Evolutionary conservation across 2,113 vertebrate species (phyloP).

Genomic region (Setophaga coronata): DNA sequence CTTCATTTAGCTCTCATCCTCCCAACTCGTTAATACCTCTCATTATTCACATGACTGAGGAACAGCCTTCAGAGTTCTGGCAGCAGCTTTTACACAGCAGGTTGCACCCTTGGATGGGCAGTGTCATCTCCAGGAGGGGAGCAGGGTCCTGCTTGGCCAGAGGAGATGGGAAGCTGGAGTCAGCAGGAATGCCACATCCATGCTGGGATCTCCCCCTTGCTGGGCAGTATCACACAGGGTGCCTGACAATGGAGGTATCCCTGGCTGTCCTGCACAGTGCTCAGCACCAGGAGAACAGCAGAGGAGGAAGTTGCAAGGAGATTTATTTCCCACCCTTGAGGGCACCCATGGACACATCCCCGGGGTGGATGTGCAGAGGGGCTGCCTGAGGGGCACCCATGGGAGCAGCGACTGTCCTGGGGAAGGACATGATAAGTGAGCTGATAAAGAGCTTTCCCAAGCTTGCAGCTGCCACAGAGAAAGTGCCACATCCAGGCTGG

Average conservation of each 20-base stretch:
- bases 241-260: background rate
- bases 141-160: background rate
- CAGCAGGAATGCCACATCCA: background rate
- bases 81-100: background rate
- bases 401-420: background rate
- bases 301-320: background rate
- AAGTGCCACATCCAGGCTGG: background rate
- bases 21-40: conserved; percentile 26
- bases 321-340: background rate
- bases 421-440: background rate
- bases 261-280: background rate
- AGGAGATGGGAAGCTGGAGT: background rate
- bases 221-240: background rate
- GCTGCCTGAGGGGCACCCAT: background rate
- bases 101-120: background rate
- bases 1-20: conserved; percentile 29
- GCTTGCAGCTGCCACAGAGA: background rate
- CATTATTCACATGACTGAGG: conserved; percentile 18
- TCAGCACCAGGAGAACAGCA: background rate
- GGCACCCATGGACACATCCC: background rate
- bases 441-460: background rate
- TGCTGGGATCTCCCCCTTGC: background rate
- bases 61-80: background rate
- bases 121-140: background rate
- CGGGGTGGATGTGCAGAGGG: accelerated